Evolutionary conservation across 2,113 vertebrate genomes (phyloP), one percentile per base, ranked within the genome.

Genomic region (Lichenostomus cassidix): DNA sequence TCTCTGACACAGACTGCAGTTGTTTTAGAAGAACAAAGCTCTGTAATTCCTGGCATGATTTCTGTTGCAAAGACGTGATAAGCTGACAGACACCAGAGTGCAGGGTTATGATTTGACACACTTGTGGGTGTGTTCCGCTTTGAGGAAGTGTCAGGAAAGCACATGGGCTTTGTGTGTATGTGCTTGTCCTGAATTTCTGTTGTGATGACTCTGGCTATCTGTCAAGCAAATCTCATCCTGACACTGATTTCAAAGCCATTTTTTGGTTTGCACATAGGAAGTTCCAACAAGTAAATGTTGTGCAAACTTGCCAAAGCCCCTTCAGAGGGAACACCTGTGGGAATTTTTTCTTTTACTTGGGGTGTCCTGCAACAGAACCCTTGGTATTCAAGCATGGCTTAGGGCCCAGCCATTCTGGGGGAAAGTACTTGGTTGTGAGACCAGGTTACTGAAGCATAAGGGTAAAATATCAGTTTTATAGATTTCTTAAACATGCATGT

Each of bases 251-350:
- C 15, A 63, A 71, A 92, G 33, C 17, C 19, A 75, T 75, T 60
- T 59, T 10, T 78, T 8, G 0, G 19, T 41, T 78, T 91, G 11
- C 37, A 9, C 7, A 39, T 12, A 10, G 28, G 31, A 47, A 65
- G 23, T 74, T 60, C 14, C 0, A 3, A 68, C 12, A 53, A 41
- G 19, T 76, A 59, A 67, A 37, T 11, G 22, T 3, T 12, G 21
- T 56, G 28, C 27, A 77, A 37, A 29, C 25, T 73, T 4, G 1
- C 7, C 15, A 68, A 10, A 65, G 18, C 4, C 9, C 11, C n/a
- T 71, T 71, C 52, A 68, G 59, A 63, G 12, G 10, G 18, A 58
- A 5, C 1, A 8, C 0, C 0, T n/a, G 5, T 5, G 10, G 13
- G 12, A 27, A 68, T n/a, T 16, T 2, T 8, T 44, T 67, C 71